Percentiles rank a stretch among this genome's conserved stretches.
Conservation (phyloP, 2,797 vertebrate genomes). For the Myotis planiceps region DNA sequence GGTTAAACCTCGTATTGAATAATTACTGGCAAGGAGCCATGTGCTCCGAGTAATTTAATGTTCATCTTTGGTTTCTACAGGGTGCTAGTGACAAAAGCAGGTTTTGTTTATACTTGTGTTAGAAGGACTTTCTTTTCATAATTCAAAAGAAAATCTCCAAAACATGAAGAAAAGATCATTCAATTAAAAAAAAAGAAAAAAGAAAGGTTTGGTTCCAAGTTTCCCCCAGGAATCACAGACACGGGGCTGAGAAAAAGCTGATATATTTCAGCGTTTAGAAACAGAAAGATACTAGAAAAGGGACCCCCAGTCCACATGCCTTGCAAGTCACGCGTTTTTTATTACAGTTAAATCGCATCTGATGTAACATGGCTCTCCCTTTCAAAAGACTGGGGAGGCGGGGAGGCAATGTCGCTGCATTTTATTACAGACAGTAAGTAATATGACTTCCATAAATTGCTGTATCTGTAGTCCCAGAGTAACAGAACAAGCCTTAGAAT, state of each 20-base stretch:
- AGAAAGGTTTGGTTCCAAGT: constrained; percentile 43
- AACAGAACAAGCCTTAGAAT: neutral
- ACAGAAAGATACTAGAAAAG: constrained; percentile 57
- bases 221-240: constrained; percentile 69
- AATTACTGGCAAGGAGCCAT: constrained; percentile 81
- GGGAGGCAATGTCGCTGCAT: neutral
- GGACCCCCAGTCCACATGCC: constrained; percentile 45
- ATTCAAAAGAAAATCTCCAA: constrained; percentile 71
- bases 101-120: constrained; percentile 78
- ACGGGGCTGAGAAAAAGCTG: constrained; percentile 62
- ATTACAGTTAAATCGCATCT: constrained; percentile 69
- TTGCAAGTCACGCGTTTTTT: constrained; percentile 62
- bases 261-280: constrained; percentile 80
- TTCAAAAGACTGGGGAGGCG: neutral
- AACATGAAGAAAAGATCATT: constrained; percentile 53
- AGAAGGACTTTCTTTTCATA: constrained; percentile 66
- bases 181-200: constrained; percentile 44
- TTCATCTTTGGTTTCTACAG: constrained; percentile 76
- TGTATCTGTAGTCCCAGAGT: neutral
- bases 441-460: neutral
- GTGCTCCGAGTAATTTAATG: constrained; percentile 68
- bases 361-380: constrained; percentile 48
- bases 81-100: constrained; percentile 79
- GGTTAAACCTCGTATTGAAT: constrained; percentile 67
- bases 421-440: neutral